These are phyloP conservation scores for Sakesphorus luctuosus DNA, from an alignment of 2,113 vertebrate species.

Conservation along the genomic window DNA sequence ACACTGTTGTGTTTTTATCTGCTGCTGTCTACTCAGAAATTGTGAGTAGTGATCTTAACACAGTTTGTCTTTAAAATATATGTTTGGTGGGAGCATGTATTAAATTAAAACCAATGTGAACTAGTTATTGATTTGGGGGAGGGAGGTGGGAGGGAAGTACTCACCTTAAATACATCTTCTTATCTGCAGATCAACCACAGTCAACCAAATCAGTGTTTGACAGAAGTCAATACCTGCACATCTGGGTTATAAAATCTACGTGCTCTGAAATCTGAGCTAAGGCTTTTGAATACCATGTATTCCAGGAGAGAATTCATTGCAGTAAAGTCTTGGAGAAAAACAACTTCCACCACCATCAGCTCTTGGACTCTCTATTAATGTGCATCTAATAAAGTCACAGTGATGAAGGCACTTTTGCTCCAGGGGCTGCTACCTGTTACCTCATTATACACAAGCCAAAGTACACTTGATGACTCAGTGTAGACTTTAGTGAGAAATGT, in stretches of 20 bases:
- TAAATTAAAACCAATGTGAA: not conserved
- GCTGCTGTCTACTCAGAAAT: not conserved
- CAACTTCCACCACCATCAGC: not conserved
- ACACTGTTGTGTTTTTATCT: not conserved
- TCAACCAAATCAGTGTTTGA: not conserved
- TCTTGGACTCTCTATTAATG: accelerated
- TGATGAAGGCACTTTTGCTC: not conserved
- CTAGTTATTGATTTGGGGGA: not conserved
- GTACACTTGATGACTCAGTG: not conserved
- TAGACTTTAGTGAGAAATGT: not conserved
- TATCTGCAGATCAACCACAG: not conserved
- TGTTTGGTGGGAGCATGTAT: not conserved
- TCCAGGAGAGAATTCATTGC: not conserved
- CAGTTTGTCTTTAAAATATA: not conserved
- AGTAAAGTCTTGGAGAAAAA: not conserved
- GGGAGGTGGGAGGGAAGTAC: accelerated
- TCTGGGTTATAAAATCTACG: not conserved
- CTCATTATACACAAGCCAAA: not conserved
- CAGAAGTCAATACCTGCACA: not conserved
- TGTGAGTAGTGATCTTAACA: not conserved
- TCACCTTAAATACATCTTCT: not conserved
- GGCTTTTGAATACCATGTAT: not conserved
- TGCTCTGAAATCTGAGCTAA: not conserved
- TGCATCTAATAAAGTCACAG: not conserved
- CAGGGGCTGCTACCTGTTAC: not conserved